These are phyloP conservation scores for Ormyrus labotus DNA, from an alignment of 2,888 invertebrate genomes.

Conservation along the genomic window DNA sequence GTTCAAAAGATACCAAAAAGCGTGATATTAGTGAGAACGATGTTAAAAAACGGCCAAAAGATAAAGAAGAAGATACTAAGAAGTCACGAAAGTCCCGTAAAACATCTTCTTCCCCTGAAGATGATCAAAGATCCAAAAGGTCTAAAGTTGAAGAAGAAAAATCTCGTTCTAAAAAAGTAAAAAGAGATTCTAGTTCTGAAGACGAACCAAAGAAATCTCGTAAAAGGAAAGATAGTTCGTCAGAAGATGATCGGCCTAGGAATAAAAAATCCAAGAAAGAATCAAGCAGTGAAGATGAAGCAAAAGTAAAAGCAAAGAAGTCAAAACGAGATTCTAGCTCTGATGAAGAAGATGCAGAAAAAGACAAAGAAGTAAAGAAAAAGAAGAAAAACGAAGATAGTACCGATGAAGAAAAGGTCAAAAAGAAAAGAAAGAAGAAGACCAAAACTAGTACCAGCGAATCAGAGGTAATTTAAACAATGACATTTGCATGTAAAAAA, in stretches of 20 bases:
- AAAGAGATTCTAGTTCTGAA: slow-evolving; percentile 79
- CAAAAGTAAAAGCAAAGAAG: slow-evolving; percentile 67
- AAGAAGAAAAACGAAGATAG: slow-evolving; percentile 81
- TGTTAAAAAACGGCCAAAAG: slow-evolving; percentile 72
- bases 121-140: slow-evolving; percentile 70
- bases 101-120: slow-evolving; percentile 71
- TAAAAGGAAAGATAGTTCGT: slow-evolving; percentile 80
- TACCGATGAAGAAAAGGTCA: slow-evolving; percentile 78
- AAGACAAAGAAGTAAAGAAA: slow-evolving; percentile 81
- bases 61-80: slow-evolving; percentile 75
- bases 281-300: slow-evolving; percentile 72
- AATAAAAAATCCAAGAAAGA: slow-evolving; percentile 75
- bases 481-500: background rate
- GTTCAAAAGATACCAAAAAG: slow-evolving; percentile 71
- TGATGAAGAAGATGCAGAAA: slow-evolving; percentile 81
- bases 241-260: slow-evolving; percentile 78
- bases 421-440: slow-evolving; percentile 77
- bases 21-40: slow-evolving; percentile 75
- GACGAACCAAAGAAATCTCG: slow-evolving; percentile 80
- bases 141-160: slow-evolving; percentile 74
- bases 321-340: slow-evolving; percentile 74
- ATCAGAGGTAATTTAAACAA: slow-evolving; percentile 70
- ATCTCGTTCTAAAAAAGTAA: slow-evolving; percentile 68
- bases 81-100: slow-evolving; percentile 68
- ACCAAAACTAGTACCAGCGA: slow-evolving; percentile 73